Base-by-base conservation (phyloP, 2,113 vertebrate species). In the Micronycteris hirsuta region DNA sequence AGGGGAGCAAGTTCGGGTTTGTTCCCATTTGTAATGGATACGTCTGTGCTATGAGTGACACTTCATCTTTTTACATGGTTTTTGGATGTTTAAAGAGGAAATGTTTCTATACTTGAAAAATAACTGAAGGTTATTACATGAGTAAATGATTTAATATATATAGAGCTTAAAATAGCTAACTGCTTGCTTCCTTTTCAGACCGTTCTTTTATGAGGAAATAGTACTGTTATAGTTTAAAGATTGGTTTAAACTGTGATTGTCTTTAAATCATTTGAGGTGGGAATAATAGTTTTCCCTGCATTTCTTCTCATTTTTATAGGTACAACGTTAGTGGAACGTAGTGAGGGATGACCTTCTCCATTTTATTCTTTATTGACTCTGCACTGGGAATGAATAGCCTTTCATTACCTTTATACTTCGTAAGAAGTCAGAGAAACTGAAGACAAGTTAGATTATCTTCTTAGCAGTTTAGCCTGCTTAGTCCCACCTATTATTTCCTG, bases 61-160 rank as follows among this genome's bases (percentile, higher is more conserved):
- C 26, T 78, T 76, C 33, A 22, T 77, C 58, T 12, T 28, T 86
- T 86, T 58, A n/a, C 8, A 2, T 80, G 65, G 43, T 19, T 82
- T 96, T 67, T 97, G n/a, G 71, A 71, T 28, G n/a, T 76, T 87
- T 94, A 49, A 87, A 41, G 24, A 77, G 36, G 20, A 95, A 93
- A 78, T 89, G 22, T 82, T 83, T 94, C 19, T 91, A 5, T 77
- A 70, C 15, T 85, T 76, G 81, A 86, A 83, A 95, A 63, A n/a
- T 94, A 88, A 47, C 58, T 58, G n/a, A 89, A 94, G n/a, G 28
- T 86, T 91, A 49, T 67, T 95, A 47, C 28, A 12, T 91, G 61
- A 91, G 33, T 83, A 54, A 89, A 94, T 89, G 70, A 83, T 86
- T 93, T 5, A 41, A 1, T 81, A 83, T 41, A 71, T 52, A 52